Conservation (phyloP, 1,140 invertebrate species). For the Ceratina japonica region DNA sequence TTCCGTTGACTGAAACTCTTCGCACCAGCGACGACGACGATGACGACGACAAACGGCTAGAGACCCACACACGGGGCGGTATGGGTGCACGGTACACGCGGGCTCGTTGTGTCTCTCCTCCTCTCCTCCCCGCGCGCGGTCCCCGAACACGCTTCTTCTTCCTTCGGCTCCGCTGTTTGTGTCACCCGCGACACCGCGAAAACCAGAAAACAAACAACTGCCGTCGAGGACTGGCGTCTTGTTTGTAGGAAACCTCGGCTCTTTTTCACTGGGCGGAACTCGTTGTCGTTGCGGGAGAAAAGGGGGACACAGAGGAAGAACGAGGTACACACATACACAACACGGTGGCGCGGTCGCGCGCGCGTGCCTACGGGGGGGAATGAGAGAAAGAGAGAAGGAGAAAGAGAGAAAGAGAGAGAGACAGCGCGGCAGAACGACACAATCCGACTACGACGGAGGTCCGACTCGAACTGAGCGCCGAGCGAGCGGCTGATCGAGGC, state of each 20-base stretch:
- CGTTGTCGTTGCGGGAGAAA: slow-evolving; percentile 43
- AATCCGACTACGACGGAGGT: slow-evolving; percentile 67
- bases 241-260: slow-evolving; percentile 47
- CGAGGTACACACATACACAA: slow-evolving; percentile 39
- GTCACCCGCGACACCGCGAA: slow-evolving; percentile 45
- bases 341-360: slow-evolving; percentile 28
- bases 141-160: background rate
- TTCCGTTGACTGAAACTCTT: slow-evolving; percentile 45
- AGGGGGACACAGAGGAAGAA: slow-evolving; percentile 35
- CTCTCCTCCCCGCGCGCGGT: slow-evolving; percentile 22
- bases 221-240: slow-evolving; percentile 49
- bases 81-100: slow-evolving; percentile 17
- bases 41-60: background rate
- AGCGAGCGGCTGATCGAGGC: slow-evolving; percentile 68
- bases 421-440: slow-evolving; percentile 55
- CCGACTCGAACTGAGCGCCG: slow-evolving; percentile 72
- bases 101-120: slow-evolving; percentile 27
- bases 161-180: slow-evolving; percentile 30
- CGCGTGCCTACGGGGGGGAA: slow-evolving; percentile 39
- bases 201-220: slow-evolving; percentile 43
- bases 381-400: slow-evolving; percentile 48
- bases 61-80: background rate
- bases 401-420: slow-evolving; percentile 59
- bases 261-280: slow-evolving; percentile 58
- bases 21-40: slow-evolving; percentile 10